These are phyloP conservation scores for Alces alces DNA, from an alignment of 2,113 vertebrate species.

Conservation along the genomic window DNA sequence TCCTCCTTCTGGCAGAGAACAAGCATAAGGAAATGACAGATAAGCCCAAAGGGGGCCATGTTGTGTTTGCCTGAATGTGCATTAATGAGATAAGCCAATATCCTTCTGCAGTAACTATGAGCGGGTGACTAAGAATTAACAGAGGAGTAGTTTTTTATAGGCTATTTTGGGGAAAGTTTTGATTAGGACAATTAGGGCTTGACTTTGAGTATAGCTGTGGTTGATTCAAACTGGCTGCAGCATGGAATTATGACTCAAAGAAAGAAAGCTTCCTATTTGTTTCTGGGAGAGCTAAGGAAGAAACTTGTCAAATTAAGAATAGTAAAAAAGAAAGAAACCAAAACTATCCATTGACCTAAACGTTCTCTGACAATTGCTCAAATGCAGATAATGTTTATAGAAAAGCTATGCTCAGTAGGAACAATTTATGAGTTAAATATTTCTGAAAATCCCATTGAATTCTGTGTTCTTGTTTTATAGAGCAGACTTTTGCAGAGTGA, in stretches of 20 bases:
- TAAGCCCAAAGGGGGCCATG: neutral
- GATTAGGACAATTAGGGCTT: neutral
- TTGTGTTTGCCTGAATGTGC: neutral
- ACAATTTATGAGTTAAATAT: neutral
- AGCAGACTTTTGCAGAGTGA: neutral
- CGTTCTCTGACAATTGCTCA: neutral
- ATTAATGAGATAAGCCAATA: neutral
- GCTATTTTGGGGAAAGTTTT: neutral
- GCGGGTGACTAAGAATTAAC: neutral
- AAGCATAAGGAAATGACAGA: neutral
- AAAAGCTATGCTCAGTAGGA: neutral
- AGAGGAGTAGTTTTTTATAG: neutral
- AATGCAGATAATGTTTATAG: neutral
- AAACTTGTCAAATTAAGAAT: neutral
- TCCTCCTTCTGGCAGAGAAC: neutral
- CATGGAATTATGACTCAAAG: constrained; percentile 1
- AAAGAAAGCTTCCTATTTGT: neutral
- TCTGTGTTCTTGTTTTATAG: neutral
- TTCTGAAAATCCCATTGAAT: neutral
- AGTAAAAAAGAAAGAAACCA: neutral
- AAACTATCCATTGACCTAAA: neutral
- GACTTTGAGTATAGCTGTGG: neutral
- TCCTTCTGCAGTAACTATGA: neutral
- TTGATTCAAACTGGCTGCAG: neutral
- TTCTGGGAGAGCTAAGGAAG: neutral